Evolutionary conservation across 1,140 invertebrate species (phyloP), one percentile per base, ranked within the genome.

Genomic region (Harlomillsia oculata): DNA sequence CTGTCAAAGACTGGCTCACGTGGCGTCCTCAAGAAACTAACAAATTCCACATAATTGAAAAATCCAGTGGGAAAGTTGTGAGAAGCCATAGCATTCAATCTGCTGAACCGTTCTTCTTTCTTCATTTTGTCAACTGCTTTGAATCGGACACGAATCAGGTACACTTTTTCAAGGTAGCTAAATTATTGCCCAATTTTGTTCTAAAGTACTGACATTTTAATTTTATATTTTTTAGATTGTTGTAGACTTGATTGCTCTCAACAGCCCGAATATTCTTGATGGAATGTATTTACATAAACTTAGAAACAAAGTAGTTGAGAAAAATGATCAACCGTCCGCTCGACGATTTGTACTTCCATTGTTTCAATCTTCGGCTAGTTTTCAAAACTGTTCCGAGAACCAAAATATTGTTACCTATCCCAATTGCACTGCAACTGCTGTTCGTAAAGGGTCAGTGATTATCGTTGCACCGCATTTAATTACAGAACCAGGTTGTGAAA

Each of bases 61-160:
- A 75, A 55, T 29, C 41, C 13, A 75, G 69, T 29, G 76, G 76
- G 6, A 64, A 74, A 60, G 53, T 74, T 4, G 8, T 70, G 2
- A n/a, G n/a, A 68, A 68, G 25, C 64, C 64, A n/a, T 69, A 69
- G 21, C 75, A 72, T 58, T 32, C n/a, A n/a, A 57, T 63, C 70
- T 6, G 63, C 70, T 5, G 60, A 73, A n/a, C 64, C 75, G 2
- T 75, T 77, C 60, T 79, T 79, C 66, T 69, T 71, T 37, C 77
- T 78, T 63, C 78, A 80, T 67, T 70, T 74, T 45, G 69, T 76
- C 30, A 80, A 80, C 63, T 68, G 74, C 14, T 80, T 74, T 62
- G 78, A 80, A 68, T 70, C 74, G 11, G 68, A 77, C 49, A 72
- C 53, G 30, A 49, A 62, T n/a, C 30, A 58, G 49, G 54, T 56